phyloP scores from a whole-genome alignment of 2,113 vertebrate genomes.

The Phalacrocorax pelagicus region DNA sequence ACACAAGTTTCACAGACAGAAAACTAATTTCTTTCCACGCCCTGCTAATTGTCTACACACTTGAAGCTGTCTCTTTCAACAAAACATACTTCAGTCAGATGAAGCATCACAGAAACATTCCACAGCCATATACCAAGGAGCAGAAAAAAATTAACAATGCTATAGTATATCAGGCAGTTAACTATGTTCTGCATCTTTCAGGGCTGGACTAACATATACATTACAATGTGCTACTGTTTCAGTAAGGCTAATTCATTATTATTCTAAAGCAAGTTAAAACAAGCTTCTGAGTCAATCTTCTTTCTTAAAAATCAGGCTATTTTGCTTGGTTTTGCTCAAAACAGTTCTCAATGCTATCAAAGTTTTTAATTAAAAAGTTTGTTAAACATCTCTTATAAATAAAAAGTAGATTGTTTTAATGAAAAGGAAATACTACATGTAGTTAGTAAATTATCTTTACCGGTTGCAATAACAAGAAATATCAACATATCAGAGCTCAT shows the following conservation, averaged over 20 bases:
- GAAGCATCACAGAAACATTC: neutral
- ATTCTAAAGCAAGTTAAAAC: neutral
- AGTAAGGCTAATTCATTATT: neutral
- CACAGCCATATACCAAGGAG: neutral
- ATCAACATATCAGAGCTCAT: neutral
- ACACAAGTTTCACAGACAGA: neutral
- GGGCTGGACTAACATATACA: neutral
- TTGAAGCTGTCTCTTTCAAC: neutral
- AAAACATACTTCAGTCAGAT: neutral
- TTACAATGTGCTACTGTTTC: conserved; percentile 2
- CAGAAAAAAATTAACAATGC: neutral
- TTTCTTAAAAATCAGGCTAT: neutral
- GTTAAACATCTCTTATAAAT: neutral
- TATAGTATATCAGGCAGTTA: neutral
- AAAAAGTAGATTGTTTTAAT: neutral
- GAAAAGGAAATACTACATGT: neutral
- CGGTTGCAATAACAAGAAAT: neutral
- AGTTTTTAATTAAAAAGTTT: neutral
- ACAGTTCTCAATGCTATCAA: neutral
- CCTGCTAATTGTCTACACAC: neutral
- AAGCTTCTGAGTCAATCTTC: neutral
- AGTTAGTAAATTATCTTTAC: neutral
- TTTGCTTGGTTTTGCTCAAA: neutral
- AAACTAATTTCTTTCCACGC: neutral
- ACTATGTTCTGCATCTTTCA: neutral